Conservation (phyloP, 23 tunicate species). For the Pegea sp. region DNA sequence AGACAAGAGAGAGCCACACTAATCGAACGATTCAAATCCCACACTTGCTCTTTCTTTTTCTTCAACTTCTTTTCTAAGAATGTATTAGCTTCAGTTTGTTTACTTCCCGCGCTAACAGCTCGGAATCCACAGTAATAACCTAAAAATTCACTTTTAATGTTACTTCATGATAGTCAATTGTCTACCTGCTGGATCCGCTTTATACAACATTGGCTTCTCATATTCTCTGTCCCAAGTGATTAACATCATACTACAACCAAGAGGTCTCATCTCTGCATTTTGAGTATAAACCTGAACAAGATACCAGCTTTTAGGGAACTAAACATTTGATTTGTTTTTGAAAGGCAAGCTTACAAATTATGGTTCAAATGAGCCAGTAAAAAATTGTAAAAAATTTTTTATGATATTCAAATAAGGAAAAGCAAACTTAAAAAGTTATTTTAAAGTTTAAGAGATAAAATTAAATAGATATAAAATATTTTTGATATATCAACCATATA, state of each 20-base stretch:
- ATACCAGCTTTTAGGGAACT: too few relatives aligned
- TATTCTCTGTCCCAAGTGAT: constrained; percentile 90
- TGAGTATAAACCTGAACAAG: constrained; percentile 79
- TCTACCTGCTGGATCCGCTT: constrained; percentile 79
- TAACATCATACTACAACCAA: constrained; percentile 71
- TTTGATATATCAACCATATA: too few relatives aligned
- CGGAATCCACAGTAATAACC: constrained; percentile 93
- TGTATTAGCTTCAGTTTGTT: constrained; percentile 96
- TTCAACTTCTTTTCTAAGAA: constrained; percentile 82
- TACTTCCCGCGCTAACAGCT: constrained; percentile 82
- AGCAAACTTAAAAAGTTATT: too few relatives aligned
- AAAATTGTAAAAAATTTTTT: too few relatives aligned
- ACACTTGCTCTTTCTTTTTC: constrained; percentile 57
- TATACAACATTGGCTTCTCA: constrained; percentile 79
- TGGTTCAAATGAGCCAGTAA: too few relatives aligned
- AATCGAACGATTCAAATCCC: constrained; percentile 50
- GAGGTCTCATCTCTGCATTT: constrained; percentile 88
- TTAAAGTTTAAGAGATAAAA: too few relatives aligned
- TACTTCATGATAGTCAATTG: too few relatives aligned
- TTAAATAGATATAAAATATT: too few relatives aligned
- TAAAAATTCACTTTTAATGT: constrained; percentile 4
- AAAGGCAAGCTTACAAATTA: too few relatives aligned
- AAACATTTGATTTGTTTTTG: too few relatives aligned
- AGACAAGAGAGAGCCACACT: constrained; percentile 88
- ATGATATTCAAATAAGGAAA: too few relatives aligned